phyloP scores from a whole-genome alignment of 37 sponge, comb jelly and placozoan species.

The Ianthella basta region DNA sequence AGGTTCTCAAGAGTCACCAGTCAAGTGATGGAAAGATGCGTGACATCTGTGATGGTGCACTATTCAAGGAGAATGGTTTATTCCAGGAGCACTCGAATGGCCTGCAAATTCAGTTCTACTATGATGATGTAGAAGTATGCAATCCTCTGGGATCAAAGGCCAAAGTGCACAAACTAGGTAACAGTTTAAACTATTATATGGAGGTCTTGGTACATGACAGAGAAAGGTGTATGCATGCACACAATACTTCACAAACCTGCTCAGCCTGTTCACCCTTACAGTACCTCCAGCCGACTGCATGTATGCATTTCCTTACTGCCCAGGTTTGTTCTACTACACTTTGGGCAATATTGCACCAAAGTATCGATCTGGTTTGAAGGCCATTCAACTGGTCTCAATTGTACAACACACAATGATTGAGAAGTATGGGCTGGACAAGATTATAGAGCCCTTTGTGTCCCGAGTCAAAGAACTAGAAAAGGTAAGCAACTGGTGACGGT shows the following conservation, averaged over 20 bases:
- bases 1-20: constrained; percentile 4
- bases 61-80: constrained; percentile 35
- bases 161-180: constrained; percentile 66
- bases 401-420: constrained; percentile 18
- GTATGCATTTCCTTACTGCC: no score
- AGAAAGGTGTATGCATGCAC: no score
- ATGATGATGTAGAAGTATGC: constrained; percentile 69
- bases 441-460: constrained; percentile 41
- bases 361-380: constrained; percentile 22
- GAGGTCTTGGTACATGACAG: no score
- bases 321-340: constrained; percentile 51
- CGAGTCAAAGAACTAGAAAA: constrained; percentile 29
- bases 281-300: no score
- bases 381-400: constrained; percentile 41
- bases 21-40: constrained; percentile 9
- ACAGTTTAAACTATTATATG: no score
- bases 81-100: constrained; percentile 22
- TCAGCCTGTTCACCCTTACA: no score
- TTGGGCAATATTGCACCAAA: constrained; percentile 47
- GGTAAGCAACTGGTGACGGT: no score
- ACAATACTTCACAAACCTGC: no score
- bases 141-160: constrained; percentile 64
- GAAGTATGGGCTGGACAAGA: constrained; percentile 40
- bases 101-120: constrained; percentile 60
- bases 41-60: constrained; percentile 64